Evolutionary conservation across 2,113 vertebrate species (phyloP).

Genomic region (Mugil cephalus): DNA sequence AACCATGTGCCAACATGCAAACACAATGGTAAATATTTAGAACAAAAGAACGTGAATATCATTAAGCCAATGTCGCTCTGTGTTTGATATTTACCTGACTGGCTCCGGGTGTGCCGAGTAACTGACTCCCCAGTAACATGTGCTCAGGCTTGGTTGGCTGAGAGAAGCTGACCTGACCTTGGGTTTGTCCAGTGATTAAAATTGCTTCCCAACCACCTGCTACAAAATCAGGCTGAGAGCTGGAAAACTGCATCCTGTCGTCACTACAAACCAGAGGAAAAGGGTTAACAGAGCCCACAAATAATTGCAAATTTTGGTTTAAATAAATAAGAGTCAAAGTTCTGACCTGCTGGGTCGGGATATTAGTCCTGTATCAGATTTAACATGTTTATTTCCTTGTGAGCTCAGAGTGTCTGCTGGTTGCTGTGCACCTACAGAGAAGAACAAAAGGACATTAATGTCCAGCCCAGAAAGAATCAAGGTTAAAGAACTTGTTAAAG

Average conservation of each 20-base stretch:
- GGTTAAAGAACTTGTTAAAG: neutral
- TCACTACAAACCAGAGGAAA: constrained; percentile 81
- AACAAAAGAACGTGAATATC: neutral
- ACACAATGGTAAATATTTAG: neutral
- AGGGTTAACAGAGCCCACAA: neutral
- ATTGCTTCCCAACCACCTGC: constrained; percentile 83
- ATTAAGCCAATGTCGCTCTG: neutral
- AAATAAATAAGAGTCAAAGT: neutral
- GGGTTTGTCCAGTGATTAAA: constrained; percentile 75
- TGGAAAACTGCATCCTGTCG: constrained; percentile 89
- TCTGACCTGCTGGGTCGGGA: constrained; percentile 61
- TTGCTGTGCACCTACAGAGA: constrained; percentile 59
- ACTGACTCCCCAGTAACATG: constrained; percentile 94
- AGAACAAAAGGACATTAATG: constrained; percentile 6
- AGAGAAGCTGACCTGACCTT: constrained; percentile 94
- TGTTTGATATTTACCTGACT: constrained; percentile 89
- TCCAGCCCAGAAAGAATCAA: neutral
- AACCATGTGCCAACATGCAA: too few relatives aligned
- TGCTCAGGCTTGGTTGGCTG: constrained; percentile 94
- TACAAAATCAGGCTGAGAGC: constrained; percentile 92
- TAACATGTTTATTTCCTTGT: constrained; percentile 59
- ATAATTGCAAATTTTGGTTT: neutral
- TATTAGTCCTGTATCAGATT: constrained; percentile 40
- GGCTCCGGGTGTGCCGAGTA: constrained; percentile 92
- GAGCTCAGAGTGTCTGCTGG: constrained; percentile 29